Evolutionary conservation across 92 coral and sea anemone genomes (phyloP).

Genomic region (Scolanthus callimorphus): DNA sequence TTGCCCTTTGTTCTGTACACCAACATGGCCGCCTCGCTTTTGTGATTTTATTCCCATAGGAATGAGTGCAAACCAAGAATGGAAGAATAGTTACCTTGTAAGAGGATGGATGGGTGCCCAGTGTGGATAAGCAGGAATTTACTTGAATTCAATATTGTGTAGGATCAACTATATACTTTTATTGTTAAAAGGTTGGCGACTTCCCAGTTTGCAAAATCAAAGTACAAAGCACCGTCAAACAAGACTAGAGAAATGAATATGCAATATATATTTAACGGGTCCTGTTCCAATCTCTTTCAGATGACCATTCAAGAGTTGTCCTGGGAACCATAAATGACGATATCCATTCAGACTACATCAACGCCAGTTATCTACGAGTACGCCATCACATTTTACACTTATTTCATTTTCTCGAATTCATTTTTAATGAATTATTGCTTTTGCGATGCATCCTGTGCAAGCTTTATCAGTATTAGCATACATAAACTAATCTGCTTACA

Average conservation of each 20-base stretch:
- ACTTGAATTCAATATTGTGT: too few relatives aligned
- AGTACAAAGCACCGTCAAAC: not conserved
- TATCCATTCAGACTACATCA: constrained; percentile 10
- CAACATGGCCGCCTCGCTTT: too few relatives aligned
- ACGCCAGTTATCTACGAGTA: constrained; percentile 14
- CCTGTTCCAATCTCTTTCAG: not conserved
- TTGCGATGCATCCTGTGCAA: not conserved
- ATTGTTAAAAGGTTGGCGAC: not conserved
- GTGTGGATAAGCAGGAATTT: too few relatives aligned
- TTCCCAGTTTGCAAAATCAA: not conserved
- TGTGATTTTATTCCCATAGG: too few relatives aligned
- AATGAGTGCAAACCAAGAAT: too few relatives aligned
- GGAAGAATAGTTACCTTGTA: too few relatives aligned
- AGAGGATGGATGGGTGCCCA: too few relatives aligned
- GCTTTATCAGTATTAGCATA: too few relatives aligned
- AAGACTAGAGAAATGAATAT: not conserved
- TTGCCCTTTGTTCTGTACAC: too few relatives aligned
- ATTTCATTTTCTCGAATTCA: too few relatives aligned
- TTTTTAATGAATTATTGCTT: too few relatives aligned
- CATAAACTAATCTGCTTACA: not conserved
- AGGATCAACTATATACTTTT: not conserved
- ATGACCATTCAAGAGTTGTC: constrained; percentile 11
- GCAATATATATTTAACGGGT: not conserved
- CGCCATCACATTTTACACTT: not conserved
- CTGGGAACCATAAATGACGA: not conserved